A percentile compares a stretch with the other conserved stretches of the same genome.
Conservation (phyloP, 2,797 vertebrate genomes). For the Leptatherina wallacei region DNA sequence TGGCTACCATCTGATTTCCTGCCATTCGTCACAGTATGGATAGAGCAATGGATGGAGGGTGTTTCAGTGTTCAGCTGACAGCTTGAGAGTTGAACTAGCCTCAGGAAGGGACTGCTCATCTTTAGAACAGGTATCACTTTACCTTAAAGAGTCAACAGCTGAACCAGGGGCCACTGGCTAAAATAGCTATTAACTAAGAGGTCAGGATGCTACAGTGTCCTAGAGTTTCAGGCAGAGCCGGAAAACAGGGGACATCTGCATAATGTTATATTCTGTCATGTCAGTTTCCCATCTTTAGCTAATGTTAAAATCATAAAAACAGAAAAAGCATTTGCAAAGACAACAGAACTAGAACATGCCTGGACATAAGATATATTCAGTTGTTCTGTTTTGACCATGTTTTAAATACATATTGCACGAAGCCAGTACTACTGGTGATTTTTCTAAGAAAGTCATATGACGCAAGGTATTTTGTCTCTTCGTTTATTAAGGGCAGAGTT, state of each 20-base stretch:
- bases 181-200: conserved; percentile 45
- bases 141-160: conserved; percentile 39
- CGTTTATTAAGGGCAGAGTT: neutral
- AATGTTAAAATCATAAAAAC: neutral
- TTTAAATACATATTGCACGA: too few species aligned
- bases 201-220: conserved; percentile 34
- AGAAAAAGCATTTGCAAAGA: neutral
- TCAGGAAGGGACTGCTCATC: conserved; percentile 60
- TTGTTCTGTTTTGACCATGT: too few species aligned
- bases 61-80: conserved; percentile 52
- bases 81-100: conserved; percentile 50
- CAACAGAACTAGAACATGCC: too few species aligned
- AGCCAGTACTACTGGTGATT: neutral
- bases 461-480: neutral
- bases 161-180: conserved; percentile 22
- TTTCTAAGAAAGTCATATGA: neutral
- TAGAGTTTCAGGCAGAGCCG: conserved; percentile 19
- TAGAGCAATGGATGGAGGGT: conserved; percentile 35
- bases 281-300: conserved; percentile 24
- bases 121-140: conserved; percentile 59
- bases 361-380: too few species aligned
- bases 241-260: conserved; percentile 49
- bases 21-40: conserved; percentile 76
- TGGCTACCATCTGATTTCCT: conserved; percentile 79
- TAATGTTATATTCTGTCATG: conserved; percentile 35